Evolutionary conservation across 1,140 invertebrate species (phyloP), one percentile per base, ranked within the genome.

Genomic region (Tyrophagus putrescentiae): DNA sequence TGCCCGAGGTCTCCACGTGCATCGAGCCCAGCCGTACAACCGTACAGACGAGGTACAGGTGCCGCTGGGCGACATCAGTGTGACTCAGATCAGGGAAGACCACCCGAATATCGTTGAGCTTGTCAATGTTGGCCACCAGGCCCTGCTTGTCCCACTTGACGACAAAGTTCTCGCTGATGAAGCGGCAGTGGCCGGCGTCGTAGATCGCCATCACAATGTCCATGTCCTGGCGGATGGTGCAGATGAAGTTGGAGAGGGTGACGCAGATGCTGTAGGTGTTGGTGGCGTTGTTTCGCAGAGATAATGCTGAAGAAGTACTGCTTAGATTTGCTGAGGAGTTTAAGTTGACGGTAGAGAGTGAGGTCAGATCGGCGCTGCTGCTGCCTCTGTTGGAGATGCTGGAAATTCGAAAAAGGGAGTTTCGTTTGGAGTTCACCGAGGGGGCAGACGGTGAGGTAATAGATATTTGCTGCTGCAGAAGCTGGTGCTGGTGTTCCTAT

Each of bases 151-250:
- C 80, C 85, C 85, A 88, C 62, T 80, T 78, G 1, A 89, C 80
- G 23, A 87, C 78, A 70, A 86, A 87, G 72, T 84, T 85, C 72
- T 90, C 87, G 57, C 84, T 76, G 33, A 76, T 72, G 65, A 73
- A 75, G 23, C 65, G 67, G 63, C 77, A 76, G 64, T 83, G 79
- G 67, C 81, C 82, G n/a, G 77, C 81, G 72, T 90, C 87, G 66
- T 87, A 90, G 3, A 91, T 73, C 21, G 81, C 83, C 71, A 90
- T 80, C 1, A 87, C 68, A 29, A 91, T 74, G 69, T 90, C 84
- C 7, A 83, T 82, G 72, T 89, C 84, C 68, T 90, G 86, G 28
- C 79, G 78, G 72, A 87, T 82, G 28, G 62, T 56, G 70, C 81
- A 84, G 7, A 83, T 81, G 70, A 84, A 84, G 68, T 84, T 84